These are phyloP conservation scores for Agrypnia vestita DNA, from an alignment of 1,140 invertebrate genomes.

Conservation along the genomic window DNA sequence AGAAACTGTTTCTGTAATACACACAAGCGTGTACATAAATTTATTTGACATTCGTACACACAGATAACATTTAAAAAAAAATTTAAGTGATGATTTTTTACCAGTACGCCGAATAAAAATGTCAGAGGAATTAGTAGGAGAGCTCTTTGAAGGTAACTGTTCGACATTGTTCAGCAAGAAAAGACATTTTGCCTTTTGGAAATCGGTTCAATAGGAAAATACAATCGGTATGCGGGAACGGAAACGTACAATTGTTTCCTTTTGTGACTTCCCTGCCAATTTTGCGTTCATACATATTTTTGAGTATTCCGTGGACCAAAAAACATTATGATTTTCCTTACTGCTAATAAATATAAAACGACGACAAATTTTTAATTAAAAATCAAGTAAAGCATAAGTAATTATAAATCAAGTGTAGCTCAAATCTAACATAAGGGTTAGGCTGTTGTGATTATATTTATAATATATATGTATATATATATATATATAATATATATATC, in stretches of 20 bases:
- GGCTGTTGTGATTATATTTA: too few relatives aligned
- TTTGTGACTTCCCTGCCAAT: conserved; percentile 33
- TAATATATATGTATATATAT: too few relatives aligned
- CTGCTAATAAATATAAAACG: not conserved
- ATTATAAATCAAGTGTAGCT: too few relatives aligned
- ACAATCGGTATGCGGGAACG: conserved; percentile 25
- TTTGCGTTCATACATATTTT: conserved; percentile 37
- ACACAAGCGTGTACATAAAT: too few relatives aligned
- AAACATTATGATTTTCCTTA: not conserved
- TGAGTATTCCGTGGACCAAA: not conserved
- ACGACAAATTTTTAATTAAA: not conserved
- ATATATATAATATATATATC: too few relatives aligned
- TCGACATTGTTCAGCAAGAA: conserved; percentile 34
- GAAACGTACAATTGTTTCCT: conserved; percentile 19
- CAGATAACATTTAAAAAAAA: too few relatives aligned
- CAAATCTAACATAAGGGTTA: too few relatives aligned
- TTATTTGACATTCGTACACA: too few relatives aligned
- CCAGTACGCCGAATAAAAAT: conserved; percentile 18
- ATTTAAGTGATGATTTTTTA: not conserved
- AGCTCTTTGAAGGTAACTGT: conserved; percentile 35
- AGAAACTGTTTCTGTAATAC: too few relatives aligned
- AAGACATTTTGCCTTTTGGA: conserved; percentile 35
- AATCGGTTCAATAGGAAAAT: conserved; percentile 41
- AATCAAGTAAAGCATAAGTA: too few relatives aligned
- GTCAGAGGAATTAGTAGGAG: conserved; percentile 19